Base-by-base conservation (phyloP, 1,140 invertebrate genomes). In the Luehdorfia chinensis region DNA sequence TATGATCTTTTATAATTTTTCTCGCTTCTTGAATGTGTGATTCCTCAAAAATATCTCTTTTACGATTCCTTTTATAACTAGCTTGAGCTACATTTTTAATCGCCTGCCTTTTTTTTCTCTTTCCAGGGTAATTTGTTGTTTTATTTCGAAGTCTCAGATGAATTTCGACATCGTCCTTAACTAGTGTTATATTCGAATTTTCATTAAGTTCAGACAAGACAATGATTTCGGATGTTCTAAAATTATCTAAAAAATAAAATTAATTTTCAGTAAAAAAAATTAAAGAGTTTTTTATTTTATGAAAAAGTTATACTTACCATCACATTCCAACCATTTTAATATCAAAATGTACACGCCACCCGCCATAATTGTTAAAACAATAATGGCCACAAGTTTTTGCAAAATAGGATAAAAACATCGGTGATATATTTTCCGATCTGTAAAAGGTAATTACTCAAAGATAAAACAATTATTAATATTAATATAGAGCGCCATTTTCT, bases 1-100 rank as follows among this genome's bases (percentile, higher is more conserved):
- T 58, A 15, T 80, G 66, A 13, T 77, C 65, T 2, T 55, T 47
- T 32, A 85, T 59, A 1, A 83, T 61, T 50, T 75, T 71, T 55
- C 53, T 66, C 18, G 62, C 66, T 52, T 64, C 70, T 56, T 63
- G 50, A n/a, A 67, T 50, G 28, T 66, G 34, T 16, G 57, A 56
- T 37, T 75, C 63, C 43, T 63, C 65, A 34, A 58, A 54, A 59
- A 58, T 61, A 11, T 44, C n/a, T n/a, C 30, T 21, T 30, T 37
- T 19, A 34, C 14, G 15, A 14, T 11, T 12, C 55, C 45, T 43
- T 11, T 25, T n/a, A 11, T 36, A 33, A 30, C 12, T 52, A 18
- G 18, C 16, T 14, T 23, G 14, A n/a, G 8, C 19, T 21, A 18
- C 46, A n/a, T n/a, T n/a, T 44, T 48, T 48, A 33, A 28, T 8